Evolutionary conservation across 2,888 invertebrate genomes (phyloP), one percentile per base, ranked within the genome.

Genomic region (Microctonus aethiopoides): DNA sequence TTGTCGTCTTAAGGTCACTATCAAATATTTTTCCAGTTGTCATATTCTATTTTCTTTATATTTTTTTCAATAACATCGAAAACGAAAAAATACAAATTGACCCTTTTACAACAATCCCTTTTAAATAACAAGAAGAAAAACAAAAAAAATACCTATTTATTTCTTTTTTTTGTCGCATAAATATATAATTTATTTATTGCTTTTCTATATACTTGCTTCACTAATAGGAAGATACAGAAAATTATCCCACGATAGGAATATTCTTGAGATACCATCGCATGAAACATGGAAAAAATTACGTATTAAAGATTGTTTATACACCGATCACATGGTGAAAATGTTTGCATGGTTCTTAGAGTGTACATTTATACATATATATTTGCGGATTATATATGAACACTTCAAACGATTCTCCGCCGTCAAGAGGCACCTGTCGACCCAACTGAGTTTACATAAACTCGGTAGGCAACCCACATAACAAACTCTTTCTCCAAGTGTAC

Each of bases 361-460:
- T 39, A n/a, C 39, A 39, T 39, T 13, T n/a, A 39, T 39, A 13
- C 13, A 39, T 39, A 46, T 39, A 39, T 16, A 46, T 46, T 7
- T 46, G 67, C 66, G 65, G 73, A 76, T 76, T 75, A 75, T 72
- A 75, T 72, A 75, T 74, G 64, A 64, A 74, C 75, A 75, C 74
- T 76, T 76, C 75, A 73, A 76, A 76, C 56, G 76, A 75, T 76
- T 62, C 72, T 71, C 61, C 65, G 66, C 67, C 71, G 52, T 72
- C 59, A 67, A 65, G 71, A 74, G 71, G 71, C 75, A 76, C 76
- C 76, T 75, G 76, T 73, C 75, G 68, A 68, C 67, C 71, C 52
- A 68, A 72, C 65, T 54, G 22, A 65, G 74, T 74, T 72, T 73
- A 72, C 66, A 76, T 74, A 75, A 74, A 72, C 70, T 75, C 66